These are phyloP conservation scores for Drosophila melanocephala DNA, from an alignment of 2,888 invertebrate genomes.

Conservation along the genomic window DNA sequence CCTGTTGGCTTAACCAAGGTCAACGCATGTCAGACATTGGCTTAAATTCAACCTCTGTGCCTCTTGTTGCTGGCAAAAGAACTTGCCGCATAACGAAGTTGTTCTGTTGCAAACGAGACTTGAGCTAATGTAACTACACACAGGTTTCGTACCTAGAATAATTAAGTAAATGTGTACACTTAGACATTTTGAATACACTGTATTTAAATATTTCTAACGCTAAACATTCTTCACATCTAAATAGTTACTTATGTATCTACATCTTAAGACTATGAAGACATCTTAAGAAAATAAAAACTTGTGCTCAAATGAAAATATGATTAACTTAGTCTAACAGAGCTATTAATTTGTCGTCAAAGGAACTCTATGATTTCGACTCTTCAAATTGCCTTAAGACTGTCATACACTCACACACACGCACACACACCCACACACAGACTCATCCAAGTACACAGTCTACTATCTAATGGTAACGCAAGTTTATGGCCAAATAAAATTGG, in stretches of 20 bases:
- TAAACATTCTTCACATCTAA: conserved; percentile 17
- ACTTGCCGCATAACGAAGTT: conserved; percentile 30
- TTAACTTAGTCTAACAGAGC: conserved; percentile 37
- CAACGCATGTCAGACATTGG: conserved; percentile 18
- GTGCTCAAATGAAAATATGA: conserved; percentile 8
- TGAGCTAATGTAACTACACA: conserved; percentile 16
- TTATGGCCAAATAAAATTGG: conserved; percentile 25
- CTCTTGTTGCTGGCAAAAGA: conserved; percentile 16
- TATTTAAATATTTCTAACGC: conserved; percentile 51
- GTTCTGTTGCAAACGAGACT: conserved; percentile 10
- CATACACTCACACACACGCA: conserved; percentile 4
- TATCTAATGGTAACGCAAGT: conserved; percentile 27
- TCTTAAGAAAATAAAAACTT: conserved; percentile 27
- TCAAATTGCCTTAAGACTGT: conserved; percentile 14
- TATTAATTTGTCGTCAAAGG: conserved; percentile 53
- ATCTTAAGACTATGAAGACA: conserved; percentile 32
- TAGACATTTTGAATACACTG: conserved; percentile 58
- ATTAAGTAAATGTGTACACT: conserved; percentile 14
- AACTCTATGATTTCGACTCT: conserved; percentile 41
- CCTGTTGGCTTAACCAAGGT: conserved; percentile 21
- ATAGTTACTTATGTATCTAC: conserved; percentile 13
- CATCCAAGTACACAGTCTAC: not conserved
- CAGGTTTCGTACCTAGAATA: conserved; percentile 21
- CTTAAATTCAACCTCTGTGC: conserved; percentile 15
- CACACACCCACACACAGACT: not conserved